phyloP scores from a whole-genome alignment of 2,797 vertebrate species.

The Nyctalus aviator region DNA sequence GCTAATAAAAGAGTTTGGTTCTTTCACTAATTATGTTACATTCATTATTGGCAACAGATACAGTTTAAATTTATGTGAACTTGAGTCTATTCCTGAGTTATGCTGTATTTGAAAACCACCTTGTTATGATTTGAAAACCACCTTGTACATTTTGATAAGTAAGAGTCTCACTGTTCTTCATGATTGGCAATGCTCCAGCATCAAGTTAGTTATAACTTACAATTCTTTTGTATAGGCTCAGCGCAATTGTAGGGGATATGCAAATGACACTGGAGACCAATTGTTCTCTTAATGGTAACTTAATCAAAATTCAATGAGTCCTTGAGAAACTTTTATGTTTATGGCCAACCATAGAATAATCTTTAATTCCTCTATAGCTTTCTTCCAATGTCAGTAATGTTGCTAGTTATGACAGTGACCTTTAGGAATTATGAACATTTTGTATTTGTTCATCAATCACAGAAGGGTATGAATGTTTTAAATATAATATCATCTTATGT shows the following conservation, averaged over 20 bases:
- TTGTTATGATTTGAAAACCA: not conserved
- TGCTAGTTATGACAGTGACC: not conserved
- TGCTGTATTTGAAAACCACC: not conserved
- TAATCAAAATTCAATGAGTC: constrained; percentile 6
- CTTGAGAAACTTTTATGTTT: not conserved
- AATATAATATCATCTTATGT: not conserved
- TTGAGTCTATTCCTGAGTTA: not conserved
- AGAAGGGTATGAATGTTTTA: not conserved
- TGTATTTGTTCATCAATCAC: not conserved
- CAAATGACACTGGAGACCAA: not conserved
- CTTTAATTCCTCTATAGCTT: not conserved
- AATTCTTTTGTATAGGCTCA: not conserved
- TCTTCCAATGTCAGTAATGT: not conserved
- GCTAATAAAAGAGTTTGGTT: not conserved
- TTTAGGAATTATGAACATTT: not conserved
- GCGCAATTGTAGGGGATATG: not conserved
- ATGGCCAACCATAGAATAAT: not conserved
- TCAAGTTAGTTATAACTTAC: not conserved
- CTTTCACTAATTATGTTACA: not conserved
- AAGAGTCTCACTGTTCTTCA: not conserved
- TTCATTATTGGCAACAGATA: not conserved
- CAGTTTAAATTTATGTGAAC: not conserved
- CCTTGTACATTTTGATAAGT: not conserved
- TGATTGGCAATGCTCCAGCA: not conserved
- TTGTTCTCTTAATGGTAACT: not conserved